Evolutionary conservation across 2,888 invertebrate genomes (phyloP).

Genomic region (Heterodera filipjevi): DNA sequence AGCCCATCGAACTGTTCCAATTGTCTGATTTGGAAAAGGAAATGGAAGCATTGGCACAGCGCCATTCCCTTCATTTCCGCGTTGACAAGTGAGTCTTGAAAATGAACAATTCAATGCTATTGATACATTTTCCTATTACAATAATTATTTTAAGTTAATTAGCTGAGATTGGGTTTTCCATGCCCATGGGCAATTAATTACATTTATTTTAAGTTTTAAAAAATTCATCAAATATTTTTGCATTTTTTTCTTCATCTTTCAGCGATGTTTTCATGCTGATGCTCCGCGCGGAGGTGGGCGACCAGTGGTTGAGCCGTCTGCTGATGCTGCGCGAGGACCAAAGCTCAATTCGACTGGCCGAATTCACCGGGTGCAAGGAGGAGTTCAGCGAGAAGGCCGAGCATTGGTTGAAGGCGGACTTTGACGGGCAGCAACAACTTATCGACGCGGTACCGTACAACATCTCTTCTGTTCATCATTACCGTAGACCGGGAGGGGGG

Average conservation of each 20-base stretch:
- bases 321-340: not conserved
- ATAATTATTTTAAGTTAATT: no score
- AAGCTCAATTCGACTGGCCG: not conserved
- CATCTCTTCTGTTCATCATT: no score
- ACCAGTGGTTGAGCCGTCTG: not conserved
- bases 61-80: not conserved
- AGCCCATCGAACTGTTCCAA: not conserved
- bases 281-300: not conserved
- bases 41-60: not conserved
- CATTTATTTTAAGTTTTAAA: not conserved
- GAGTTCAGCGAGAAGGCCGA: not conserved
- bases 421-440: not conserved
- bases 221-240: not conserved
- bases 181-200: no score
- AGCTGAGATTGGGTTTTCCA: no score
- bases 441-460: not conserved
- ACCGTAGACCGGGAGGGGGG: no score
- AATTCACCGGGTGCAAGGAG: not conserved
- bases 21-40: not conserved
- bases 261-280: not conserved
- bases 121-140: not conserved
- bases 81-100: not conserved
- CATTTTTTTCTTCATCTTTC: not conserved
- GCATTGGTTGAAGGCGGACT: not conserved
- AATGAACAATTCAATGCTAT: not conserved